These are phyloP conservation scores for Choristoneura rosaceana DNA, from an alignment of 2,888 invertebrate species.

Conservation along the genomic window DNA sequence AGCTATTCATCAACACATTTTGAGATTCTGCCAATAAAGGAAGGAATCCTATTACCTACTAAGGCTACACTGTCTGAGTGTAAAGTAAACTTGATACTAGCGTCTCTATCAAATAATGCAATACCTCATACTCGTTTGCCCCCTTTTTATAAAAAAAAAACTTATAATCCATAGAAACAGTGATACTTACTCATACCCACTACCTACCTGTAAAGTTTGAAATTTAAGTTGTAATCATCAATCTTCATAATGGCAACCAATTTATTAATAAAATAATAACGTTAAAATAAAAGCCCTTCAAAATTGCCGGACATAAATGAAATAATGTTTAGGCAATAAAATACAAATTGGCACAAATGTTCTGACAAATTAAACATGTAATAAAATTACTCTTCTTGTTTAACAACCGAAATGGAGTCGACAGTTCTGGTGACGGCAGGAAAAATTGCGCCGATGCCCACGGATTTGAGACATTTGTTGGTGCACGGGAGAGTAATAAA, in stretches of 20 bases:
- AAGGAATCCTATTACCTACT: neutral
- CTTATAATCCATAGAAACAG: no score
- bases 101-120: neutral
- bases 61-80: neutral
- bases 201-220: no score
- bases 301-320: constrained; percentile 17
- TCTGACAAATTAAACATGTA: constrained; percentile 48
- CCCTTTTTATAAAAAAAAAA: no score
- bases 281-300: neutral
- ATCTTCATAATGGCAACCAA: neutral
- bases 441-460: constrained; percentile 42
- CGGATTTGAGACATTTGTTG: constrained; percentile 41
- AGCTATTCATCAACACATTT: neutral
- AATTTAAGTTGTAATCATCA: neutral
- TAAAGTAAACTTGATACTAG: neutral
- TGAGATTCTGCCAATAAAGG: neutral
- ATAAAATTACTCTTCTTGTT: constrained; percentile 47
- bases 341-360: constrained; percentile 46
- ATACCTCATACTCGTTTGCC: no score
- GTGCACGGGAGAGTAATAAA: constrained; percentile 52
- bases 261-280: neutral
- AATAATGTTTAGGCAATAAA: constrained; percentile 32
- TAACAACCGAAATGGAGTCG: constrained; percentile 48
- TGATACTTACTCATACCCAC: no score
- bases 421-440: constrained; percentile 44